These are phyloP conservation scores for Rhadina sibilatrix DNA, from an alignment of 2,113 vertebrate species.

Conservation along the genomic window DNA sequence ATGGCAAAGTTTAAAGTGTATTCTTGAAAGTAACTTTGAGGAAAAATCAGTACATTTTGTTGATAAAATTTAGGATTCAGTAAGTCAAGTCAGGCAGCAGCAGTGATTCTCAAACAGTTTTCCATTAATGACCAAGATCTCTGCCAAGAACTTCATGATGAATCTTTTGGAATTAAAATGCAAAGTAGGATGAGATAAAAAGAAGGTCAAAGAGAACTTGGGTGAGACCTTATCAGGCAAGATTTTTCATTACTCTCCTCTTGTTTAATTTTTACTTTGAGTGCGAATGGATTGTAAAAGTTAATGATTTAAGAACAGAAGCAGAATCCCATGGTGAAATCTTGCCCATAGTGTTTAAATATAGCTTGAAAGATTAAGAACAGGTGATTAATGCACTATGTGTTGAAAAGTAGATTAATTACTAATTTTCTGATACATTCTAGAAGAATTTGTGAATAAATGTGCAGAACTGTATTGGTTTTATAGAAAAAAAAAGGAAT, in stretches of 20 bases:
- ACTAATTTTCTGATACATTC: background rate
- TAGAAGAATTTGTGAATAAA: background rate
- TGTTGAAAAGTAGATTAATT: background rate
- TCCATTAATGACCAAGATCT: background rate
- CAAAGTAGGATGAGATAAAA: background rate
- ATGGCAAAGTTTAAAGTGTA: background rate
- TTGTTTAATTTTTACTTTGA: background rate
- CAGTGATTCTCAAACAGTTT: background rate
- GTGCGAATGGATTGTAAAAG: slow-evolving; percentile 1
- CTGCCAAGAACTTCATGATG: background rate
- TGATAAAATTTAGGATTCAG: background rate
- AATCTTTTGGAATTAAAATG: background rate
- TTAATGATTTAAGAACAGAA: slow-evolving; percentile 20
- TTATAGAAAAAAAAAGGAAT: background rate
- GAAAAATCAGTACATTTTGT: background rate
- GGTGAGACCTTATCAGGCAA: background rate
- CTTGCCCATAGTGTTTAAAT: background rate
- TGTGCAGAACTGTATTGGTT: background rate
- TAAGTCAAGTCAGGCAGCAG: background rate
- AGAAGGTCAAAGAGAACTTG: background rate
- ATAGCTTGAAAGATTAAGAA: background rate
- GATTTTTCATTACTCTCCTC: background rate
- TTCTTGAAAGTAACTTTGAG: background rate
- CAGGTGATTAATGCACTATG: background rate
- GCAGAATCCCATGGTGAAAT: background rate